These are phyloP conservation scores for Loris lydekkerianus DNA, from an alignment of 2,797 vertebrate species.

Conservation along the genomic window DNA sequence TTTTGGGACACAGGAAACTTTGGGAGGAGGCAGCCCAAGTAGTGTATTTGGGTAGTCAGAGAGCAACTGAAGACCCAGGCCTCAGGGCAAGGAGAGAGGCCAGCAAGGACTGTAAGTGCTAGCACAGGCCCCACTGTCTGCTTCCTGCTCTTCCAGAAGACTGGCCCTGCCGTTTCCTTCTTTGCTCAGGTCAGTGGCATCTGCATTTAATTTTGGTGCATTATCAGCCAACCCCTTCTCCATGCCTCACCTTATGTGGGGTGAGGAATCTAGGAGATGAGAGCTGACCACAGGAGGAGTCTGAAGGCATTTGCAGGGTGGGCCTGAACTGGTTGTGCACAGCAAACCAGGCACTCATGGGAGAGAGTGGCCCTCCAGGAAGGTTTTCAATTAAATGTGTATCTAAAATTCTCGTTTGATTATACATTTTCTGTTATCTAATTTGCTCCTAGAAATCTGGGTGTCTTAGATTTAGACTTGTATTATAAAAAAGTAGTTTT, in stretches of 20 bases:
- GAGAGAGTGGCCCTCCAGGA: neutral
- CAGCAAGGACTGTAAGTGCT: rapidly evolving
- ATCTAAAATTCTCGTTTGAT: neutral
- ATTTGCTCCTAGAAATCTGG: slow-evolving; percentile 23
- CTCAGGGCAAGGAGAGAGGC: neutral
- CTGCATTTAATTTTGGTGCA: neutral
- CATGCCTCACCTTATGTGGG: neutral
- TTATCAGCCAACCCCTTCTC: neutral
- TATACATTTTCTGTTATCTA: neutral
- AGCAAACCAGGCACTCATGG: neutral
- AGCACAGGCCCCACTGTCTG: neutral
- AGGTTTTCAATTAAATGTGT: neutral
- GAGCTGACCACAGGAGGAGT: neutral
- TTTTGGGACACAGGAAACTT: neutral
- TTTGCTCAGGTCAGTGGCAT: neutral
- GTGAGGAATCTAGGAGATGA: neutral
- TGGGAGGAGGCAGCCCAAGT: neutral
- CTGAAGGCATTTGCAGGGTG: neutral
- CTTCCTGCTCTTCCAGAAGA: neutral
- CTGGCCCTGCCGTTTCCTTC: neutral
- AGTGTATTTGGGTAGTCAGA: neutral
- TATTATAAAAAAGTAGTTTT: neutral
- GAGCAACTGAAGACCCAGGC: neutral
- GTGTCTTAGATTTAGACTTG: neutral
- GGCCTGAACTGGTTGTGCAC: neutral